Base-by-base conservation (phyloP, 2,888 invertebrate genomes). In the Cyaniris semiargus region DNA sequence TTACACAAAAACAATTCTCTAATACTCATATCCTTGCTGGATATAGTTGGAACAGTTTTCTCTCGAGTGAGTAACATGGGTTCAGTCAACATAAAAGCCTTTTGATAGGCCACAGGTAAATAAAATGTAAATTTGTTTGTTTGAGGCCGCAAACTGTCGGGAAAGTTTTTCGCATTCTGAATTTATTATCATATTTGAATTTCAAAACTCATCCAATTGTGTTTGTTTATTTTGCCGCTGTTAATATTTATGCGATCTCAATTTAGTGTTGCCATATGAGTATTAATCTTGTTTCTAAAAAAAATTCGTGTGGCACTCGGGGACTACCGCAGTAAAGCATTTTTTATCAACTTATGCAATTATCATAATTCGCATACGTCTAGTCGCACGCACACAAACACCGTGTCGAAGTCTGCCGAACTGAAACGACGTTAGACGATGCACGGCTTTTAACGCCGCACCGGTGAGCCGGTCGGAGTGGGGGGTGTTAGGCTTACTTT, bases 121-220 rank as follows among this genome's bases (percentile, higher is more conserved):
- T 66, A 66, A 31, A 66, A 66, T 66, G 66, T 66, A 66, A 66
- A 66, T 66, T 66, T 66, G 27, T 66, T 66, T 66, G 66, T 66
- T 31, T 27, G 66, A 66, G 66, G 66, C 66, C 66, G 66, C 66
- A 66, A 66, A 66, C 66, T 66, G 66, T 66, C 27, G 66, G 23
- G 66, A 4, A 31, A 66, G 66, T 66, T 66, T 66, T 31, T 66
- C 27, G 23, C 23, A 23, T 60, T 60, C 60, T 10, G 66, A 66
- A 66, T 66, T 27, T 66, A 31, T 66, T 66, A 66, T 66, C 66
- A 66, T 15, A 66, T 66, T 66, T 66, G 66, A 66, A 66, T 66
- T 66, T 66, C 66, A 66, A 66, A 66, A 27, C 27, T 18, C 1
- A 18, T 66, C 27, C 27, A 66, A 31, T 31, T 66, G 27, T 66